Percentiles rank a stretch among this genome's conserved stretches.
Conservation (phyloP, 2,888 invertebrate genomes). For the Yponomeuta malinellus region DNA sequence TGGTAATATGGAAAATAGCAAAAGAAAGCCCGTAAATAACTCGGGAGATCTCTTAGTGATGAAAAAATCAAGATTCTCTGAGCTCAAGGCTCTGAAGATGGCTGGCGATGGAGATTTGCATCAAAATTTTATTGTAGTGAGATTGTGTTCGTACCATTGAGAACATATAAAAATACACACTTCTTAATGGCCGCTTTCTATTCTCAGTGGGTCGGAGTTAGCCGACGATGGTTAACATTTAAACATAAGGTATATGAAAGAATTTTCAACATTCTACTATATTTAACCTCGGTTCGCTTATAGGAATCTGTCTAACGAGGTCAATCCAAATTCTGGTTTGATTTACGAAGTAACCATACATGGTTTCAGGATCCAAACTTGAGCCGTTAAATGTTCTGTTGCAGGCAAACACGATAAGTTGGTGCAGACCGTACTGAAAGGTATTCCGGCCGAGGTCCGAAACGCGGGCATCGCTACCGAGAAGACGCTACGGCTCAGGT, state of each 20-base stretch:
- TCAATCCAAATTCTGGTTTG: no score
- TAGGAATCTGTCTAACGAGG: no score
- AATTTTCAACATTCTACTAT: no score
- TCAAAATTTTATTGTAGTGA: no score
- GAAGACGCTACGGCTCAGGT: slow-evolving; percentile 88
- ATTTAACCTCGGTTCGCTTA: no score
- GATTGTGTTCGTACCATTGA: no score
- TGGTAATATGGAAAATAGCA: not conserved
- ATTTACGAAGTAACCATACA: no score
- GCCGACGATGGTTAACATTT: no score
- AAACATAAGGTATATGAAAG: no score
- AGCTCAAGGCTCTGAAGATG: slow-evolving; percentile 37
- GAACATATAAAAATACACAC: no score
- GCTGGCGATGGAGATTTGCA: slow-evolving; percentile 29
- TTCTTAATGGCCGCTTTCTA: no score
- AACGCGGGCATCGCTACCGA: slow-evolving; percentile 92
- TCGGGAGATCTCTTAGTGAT: not conserved
- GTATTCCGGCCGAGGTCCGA: slow-evolving; percentile 85
- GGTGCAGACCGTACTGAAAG: slow-evolving; percentile 84
- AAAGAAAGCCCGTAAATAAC: not conserved
- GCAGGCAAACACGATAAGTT: slow-evolving; percentile 84
- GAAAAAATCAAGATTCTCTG: not conserved
- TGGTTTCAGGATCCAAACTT: slow-evolving; percentile 49
- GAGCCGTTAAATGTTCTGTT: slow-evolving; percentile 63
- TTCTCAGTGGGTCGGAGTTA: no score